These are phyloP conservation scores for Manis pentadactyla DNA, from an alignment of 2,797 vertebrate species.

Conservation along the genomic window DNA sequence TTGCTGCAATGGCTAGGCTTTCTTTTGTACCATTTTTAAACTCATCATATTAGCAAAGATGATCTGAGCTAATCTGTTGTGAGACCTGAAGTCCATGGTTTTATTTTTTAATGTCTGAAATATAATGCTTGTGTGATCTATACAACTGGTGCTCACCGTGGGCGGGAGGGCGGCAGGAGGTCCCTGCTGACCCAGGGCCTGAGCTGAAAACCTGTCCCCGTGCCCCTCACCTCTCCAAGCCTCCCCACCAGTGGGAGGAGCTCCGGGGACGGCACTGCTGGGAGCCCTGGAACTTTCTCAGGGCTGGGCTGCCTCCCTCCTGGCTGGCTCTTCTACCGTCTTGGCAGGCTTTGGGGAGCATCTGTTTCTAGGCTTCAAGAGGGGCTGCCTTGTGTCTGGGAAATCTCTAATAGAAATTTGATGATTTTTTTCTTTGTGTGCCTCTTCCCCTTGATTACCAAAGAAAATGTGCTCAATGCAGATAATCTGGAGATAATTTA, in stretches of 20 bases:
- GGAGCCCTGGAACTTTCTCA: neutral
- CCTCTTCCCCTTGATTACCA: neutral
- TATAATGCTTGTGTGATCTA: neutral
- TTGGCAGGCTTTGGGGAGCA: neutral
- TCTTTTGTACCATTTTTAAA: neutral
- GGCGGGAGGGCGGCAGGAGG: neutral
- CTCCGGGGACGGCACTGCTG: neutral
- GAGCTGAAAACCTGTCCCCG: neutral
- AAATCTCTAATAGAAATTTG: neutral
- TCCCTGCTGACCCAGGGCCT: neutral
- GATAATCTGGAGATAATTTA: neutral
- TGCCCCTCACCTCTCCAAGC: neutral
- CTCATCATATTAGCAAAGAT: neutral
- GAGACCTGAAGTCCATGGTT: neutral
- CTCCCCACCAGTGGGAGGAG: neutral
- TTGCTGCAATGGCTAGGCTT: neutral
- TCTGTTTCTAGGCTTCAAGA: neutral
- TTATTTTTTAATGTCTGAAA: neutral
- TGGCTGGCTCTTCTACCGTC: neutral
- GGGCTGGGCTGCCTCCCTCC: neutral
- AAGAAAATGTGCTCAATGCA: neutral
- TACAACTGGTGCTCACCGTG: neutral
- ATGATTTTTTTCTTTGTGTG: neutral
- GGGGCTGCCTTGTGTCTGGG: neutral
- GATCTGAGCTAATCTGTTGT: neutral